Base-by-base conservation (phyloP, 2,113 vertebrate genomes). In the Collichthys lucidus region DNA sequence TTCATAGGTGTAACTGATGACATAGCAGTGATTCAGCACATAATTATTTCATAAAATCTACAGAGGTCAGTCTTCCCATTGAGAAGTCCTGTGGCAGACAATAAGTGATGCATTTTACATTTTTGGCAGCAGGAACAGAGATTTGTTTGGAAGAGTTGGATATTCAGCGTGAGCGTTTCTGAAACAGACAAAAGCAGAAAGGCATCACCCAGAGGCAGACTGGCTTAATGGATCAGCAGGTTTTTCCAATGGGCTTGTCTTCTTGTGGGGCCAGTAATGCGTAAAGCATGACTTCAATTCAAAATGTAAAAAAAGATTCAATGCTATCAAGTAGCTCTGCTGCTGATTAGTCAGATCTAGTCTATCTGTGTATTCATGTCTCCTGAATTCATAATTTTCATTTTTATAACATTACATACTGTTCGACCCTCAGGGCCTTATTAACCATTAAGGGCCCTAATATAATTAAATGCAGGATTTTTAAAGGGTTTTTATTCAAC, bases 201-300 rank as follows among this genome's bases (percentile, higher is more conserved):
- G 14, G 50, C 24, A 55, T 84, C 64, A 63, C 16, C 50, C 56
- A 53, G 59, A 83, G 67, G 62, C 63, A 68, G 8, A 24, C 68
- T 53, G 61, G 50, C 60, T 84, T 77, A 35, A 53, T 79, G 11
- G 78, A 80, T 88, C 78, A 89, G 46, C 47, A 53, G 49, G 17
- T 22, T 81, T 75, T 65, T 78, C 24, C 17, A 4, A 40, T 50
- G 11, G 11, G 11, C 26, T 82, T 52, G 42, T 74, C 70, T 80
- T 46, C 24, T 52, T 46, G 35, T 67, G 57, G 40, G 63, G 46
- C 6, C 44, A 29, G 24, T 35, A n/a, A 4, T 56, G 31, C 77
- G 44, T 60, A 52, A 61, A 57, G 42, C 57, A 16, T 67, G 55
- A 55, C 47, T 40, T 62, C 22, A 49, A 59, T 19, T 56, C 63